Percentiles rank a stretch among this genome's conserved stretches.
Evolutionary conservation across 2,113 vertebrate genomes (phyloP).

Genomic region (Aythya baeri): DNA sequence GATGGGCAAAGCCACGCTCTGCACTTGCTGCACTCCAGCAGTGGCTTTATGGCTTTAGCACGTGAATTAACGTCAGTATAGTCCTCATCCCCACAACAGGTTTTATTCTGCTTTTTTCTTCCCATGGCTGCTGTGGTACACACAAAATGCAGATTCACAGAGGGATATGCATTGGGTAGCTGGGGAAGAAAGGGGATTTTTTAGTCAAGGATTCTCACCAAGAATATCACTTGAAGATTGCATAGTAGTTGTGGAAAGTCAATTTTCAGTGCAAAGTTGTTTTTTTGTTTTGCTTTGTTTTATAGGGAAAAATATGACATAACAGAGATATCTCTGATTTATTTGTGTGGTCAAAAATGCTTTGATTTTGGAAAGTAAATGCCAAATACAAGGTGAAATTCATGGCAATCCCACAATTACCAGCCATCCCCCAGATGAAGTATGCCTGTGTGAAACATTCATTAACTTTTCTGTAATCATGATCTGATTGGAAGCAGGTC

Average conservation of each 20-base stretch:
- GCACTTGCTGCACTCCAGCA: background rate
- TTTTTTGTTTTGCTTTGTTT: background rate
- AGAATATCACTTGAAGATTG: background rate
- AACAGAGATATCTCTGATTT: background rate
- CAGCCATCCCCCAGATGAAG: background rate
- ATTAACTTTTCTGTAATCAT: constrained; percentile 30
- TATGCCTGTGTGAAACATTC: background rate
- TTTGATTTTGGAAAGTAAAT: constrained; percentile 19
- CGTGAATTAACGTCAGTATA: background rate
- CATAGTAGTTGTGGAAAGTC: background rate
- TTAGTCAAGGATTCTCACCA: background rate
- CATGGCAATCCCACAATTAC: background rate
- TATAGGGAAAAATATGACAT: background rate
- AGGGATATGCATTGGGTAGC: background rate
- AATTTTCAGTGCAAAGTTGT: background rate
- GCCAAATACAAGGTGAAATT: background rate
- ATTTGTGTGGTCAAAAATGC: constrained; percentile 2
- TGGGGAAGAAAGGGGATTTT: background rate
- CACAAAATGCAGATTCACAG: background rate
- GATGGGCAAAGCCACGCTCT: constrained; percentile 12
- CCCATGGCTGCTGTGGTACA: background rate
- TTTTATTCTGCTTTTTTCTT: background rate
- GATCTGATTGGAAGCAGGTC: constrained; percentile 18
- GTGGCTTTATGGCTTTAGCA: background rate
- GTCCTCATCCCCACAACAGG: background rate